Conservation (phyloP, 2,113 vertebrate species). For the Oxygymnocypris stewartii region DNA sequence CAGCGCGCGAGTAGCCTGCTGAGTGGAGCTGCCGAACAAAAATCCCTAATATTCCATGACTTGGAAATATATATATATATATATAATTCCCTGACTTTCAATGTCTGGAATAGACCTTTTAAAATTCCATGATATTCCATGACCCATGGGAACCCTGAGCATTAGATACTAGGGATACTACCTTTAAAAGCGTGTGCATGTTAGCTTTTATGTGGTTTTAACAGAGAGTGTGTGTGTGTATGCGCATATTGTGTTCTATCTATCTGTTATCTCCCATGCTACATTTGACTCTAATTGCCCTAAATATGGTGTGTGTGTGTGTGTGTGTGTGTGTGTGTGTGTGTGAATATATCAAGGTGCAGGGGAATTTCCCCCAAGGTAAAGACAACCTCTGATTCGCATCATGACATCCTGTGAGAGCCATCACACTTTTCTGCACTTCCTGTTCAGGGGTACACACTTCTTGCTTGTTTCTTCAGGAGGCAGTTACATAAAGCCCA, state of each 20-base stretch:
- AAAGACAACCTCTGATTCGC: conserved; percentile 36
- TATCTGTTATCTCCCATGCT: neutral
- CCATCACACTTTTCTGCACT: conserved; percentile 39
- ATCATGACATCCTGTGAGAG: conserved; percentile 49
- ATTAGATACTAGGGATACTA: neutral
- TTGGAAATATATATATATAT: too few species aligned
- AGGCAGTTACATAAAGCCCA: neutral
- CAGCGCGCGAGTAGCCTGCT: too few species aligned
- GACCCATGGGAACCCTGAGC: too few species aligned
- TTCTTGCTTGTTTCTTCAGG: conserved; percentile 5
- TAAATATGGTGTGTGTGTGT: neutral
- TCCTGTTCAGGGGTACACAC: conserved; percentile 44
- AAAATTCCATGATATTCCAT: too few species aligned
- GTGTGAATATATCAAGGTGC: conserved; percentile 20
- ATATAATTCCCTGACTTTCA: too few species aligned
- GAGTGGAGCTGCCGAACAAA: too few species aligned
- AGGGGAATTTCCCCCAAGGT: conserved; percentile 53
- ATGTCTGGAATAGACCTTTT: too few species aligned
- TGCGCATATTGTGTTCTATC: neutral
- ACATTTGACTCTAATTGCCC: neutral
- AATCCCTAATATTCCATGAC: too few species aligned
- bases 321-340: too few species aligned
- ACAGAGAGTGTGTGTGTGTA: neutral
- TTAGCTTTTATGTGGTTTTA: conserved; percentile 7
- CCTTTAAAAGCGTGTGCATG: neutral